phyloP scores from a whole-genome alignment of 2,888 invertebrate species.

The Oegoconia quadripuncta region DNA sequence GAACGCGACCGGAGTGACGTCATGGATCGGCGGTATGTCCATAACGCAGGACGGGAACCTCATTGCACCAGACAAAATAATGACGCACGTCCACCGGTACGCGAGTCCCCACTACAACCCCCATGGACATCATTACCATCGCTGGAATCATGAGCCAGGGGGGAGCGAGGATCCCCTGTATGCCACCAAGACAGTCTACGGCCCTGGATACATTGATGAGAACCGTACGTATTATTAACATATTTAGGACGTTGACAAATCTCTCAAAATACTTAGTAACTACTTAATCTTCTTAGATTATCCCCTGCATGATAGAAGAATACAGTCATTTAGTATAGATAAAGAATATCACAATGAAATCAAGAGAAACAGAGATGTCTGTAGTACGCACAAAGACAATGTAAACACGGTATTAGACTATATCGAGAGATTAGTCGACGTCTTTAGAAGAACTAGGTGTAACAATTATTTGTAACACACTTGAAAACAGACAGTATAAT shows the following conservation, averaged over 20 bases:
- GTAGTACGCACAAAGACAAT: constrained; percentile 3
- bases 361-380: not conserved
- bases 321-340: constrained; percentile 4
- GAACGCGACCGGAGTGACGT: constrained; percentile 62
- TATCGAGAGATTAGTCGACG: constrained; percentile 49
- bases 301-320: constrained; percentile 11
- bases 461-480: constrained; percentile 33
- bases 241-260: constrained; percentile 40
- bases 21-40: constrained; percentile 78
- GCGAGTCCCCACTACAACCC: constrained; percentile 75
- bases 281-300: constrained; percentile 9
- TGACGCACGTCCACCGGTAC: constrained; percentile 73
- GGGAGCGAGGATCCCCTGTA: constrained; percentile 72
- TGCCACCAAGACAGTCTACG: constrained; percentile 79
- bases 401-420: constrained; percentile 8
- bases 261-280: constrained; percentile 18
- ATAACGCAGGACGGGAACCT: constrained; percentile 75
- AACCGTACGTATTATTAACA: constrained; percentile 72
- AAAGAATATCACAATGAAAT: constrained; percentile 1
- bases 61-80: constrained; percentile 73
- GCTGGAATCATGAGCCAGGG: constrained; percentile 75
- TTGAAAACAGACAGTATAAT: constrained; percentile 46
- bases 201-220: constrained; percentile 74
- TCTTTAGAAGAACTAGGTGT: constrained; percentile 36
- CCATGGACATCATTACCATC: constrained; percentile 71